phyloP scores from a whole-genome alignment of 2,113 vertebrate genomes.

The Menura novaehollandiae region DNA sequence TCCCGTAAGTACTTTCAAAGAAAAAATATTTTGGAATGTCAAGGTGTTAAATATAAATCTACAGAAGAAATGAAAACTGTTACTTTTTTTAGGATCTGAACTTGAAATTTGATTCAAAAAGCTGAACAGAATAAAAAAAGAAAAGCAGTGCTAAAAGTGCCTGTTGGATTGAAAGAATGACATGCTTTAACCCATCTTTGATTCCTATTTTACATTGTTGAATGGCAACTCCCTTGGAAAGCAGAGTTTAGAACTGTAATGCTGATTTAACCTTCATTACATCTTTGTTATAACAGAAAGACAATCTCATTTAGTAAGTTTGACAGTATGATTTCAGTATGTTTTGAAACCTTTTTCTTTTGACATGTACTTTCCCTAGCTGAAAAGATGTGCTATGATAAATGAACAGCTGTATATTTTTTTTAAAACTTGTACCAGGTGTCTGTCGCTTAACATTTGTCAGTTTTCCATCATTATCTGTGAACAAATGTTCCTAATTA shows the following conservation, averaged over 20 bases:
- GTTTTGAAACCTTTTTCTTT: background rate
- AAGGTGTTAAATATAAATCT: background rate
- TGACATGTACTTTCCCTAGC: background rate
- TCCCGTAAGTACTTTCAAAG: background rate
- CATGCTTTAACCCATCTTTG: background rate
- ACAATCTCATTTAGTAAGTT: background rate
- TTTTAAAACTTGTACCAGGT: slow-evolving; percentile 8
- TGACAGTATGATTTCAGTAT: background rate
- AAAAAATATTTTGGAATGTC: background rate
- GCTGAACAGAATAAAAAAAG: background rate
- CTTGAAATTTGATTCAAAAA: background rate
- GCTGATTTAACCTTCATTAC: background rate
- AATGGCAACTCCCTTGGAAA: background rate
- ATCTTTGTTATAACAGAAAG: background rate
- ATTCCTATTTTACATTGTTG: background rate
- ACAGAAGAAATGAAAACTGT: background rate
- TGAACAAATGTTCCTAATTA: slow-evolving; percentile 51
- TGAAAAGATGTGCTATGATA: slow-evolving; percentile 8
- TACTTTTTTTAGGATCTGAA: background rate
- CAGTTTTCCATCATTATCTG: slow-evolving; percentile 35
- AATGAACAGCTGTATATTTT: slow-evolving; percentile 14
- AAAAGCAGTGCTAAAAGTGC: background rate
- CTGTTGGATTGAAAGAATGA: background rate
- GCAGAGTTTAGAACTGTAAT: background rate
- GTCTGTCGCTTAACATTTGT: slow-evolving; percentile 42